phyloP scores from a whole-genome alignment of 2,797 vertebrate genomes.

The Lagodon rhomboides region DNA sequence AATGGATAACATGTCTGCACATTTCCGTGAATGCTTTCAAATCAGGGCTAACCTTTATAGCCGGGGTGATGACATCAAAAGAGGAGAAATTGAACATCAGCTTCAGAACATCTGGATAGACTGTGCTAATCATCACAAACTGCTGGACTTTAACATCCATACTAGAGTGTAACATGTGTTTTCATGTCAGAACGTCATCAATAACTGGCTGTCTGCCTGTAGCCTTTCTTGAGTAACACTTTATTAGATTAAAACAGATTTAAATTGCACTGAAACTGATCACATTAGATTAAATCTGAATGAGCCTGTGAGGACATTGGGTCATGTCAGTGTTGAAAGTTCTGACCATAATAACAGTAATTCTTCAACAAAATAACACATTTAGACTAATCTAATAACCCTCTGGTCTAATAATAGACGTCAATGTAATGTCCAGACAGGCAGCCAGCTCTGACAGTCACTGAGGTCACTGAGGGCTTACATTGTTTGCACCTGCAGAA shows the following conservation, averaged over 20 bases:
- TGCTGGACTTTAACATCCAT: not conserved
- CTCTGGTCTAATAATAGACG: conserved; percentile 31
- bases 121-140: not conserved
- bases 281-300: conserved; percentile 26
- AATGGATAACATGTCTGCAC: conserved; percentile 21
- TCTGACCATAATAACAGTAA: conserved; percentile 14
- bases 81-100: not conserved
- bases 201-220: conserved; percentile 14
- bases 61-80: not conserved
- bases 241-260: conserved; percentile 36
- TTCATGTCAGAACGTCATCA: conserved; percentile 1
- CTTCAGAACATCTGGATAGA: not conserved
- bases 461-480: not conserved
- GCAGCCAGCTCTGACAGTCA: not conserved
- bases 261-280: conserved; percentile 45
- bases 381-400: conserved; percentile 42
- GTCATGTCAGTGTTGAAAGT: conserved; percentile 6
- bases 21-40: conserved; percentile 22
- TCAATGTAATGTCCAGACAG: conserved; percentile 3
- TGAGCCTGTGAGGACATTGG: conserved; percentile 36
- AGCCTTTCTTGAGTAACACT: conserved; percentile 17
- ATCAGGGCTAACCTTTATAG: conserved; percentile 21
- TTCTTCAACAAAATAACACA: conserved; percentile 27
- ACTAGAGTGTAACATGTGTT: not conserved
- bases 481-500: conserved; percentile 14